Evolutionary conservation across 2,113 vertebrate species (phyloP), one percentile per base, ranked within the genome.

Genomic region (Clupea harengus): DNA sequence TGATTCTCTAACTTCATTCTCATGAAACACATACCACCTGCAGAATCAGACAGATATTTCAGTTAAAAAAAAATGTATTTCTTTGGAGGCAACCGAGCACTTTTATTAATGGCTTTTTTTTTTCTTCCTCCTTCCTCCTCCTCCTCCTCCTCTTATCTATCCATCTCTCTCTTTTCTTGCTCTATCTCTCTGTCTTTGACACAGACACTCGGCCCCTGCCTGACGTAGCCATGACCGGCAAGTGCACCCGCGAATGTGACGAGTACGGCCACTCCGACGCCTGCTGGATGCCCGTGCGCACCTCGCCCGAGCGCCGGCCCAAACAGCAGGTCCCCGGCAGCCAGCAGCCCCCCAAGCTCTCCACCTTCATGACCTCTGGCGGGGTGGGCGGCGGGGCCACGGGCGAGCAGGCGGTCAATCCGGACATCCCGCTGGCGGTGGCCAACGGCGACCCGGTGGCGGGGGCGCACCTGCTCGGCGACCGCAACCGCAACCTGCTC

Each of bases 211-310:
- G 98, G 93, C 98, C 98, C 92, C 95, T 99, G 95, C 98, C 98
- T 93, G 98, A 99, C 96, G 98, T 99, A 96, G 98, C 98, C 91
- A 96, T 99, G 94, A 99, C 98, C 84, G 98, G 98, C 90, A 99
- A 99, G 91, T 99, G 98, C 92, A 99, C 98, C 75, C 95, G 97
- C 86, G 98, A 99, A 92, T 99, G 98, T 90, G 97, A 99, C 85
- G 98, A 99, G 91, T 99, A 98, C 0, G 98, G 98, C 94, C 98
- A 99, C 95, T 99, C 98, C 13, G 98, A 99, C 92, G 97, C 98
- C 95, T 99, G 98, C 95, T 99, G 98, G 98, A 99, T 99, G 98
- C 98, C 98, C 4, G 98, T 99, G 91, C 97, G 97, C 91, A 99
- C 97, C 86, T 99, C 98, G 90, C 98, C 98, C 0, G 98, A 99